phyloP scores from a whole-genome alignment of 2,888 invertebrate species.

The Ichneumon xanthorius region DNA sequence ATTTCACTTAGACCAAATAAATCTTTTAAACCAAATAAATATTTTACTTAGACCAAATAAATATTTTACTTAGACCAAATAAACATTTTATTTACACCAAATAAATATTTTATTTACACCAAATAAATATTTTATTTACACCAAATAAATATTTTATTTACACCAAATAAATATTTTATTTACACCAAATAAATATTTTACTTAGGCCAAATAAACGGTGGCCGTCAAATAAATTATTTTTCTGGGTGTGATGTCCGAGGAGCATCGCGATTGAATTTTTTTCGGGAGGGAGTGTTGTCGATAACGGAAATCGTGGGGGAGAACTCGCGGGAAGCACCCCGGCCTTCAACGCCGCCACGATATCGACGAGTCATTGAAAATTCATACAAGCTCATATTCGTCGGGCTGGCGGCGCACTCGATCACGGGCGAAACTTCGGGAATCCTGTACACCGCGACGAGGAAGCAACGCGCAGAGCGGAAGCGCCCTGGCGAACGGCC shows the following conservation, averaged over 20 bases:
- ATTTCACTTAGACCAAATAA: too few relatives aligned
- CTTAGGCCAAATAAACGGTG: too few relatives aligned
- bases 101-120: too few relatives aligned
- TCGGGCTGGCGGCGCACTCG: neutral
- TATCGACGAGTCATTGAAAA: neutral
- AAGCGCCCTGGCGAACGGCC: conserved; percentile 70
- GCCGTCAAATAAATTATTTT: too few relatives aligned
- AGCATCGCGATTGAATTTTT: neutral
- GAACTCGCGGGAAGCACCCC: neutral
- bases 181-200: too few relatives aligned
- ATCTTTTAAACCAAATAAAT: too few relatives aligned
- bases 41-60: too few relatives aligned
- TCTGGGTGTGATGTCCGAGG: neutral
- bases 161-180: too few relatives aligned
- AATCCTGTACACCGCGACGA: conserved; percentile 6
- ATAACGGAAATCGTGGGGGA: neutral
- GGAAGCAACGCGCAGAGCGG: conserved; percentile 20
- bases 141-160: too few relatives aligned
- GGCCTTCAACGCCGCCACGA: neutral
- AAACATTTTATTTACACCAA: too few relatives aligned
- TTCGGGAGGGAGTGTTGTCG: neutral
- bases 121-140: too few relatives aligned
- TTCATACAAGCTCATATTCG: neutral
- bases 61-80: too few relatives aligned
- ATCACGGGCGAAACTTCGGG: neutral